Evolutionary conservation across 2,888 invertebrate species (phyloP), one percentile per base, ranked within the genome.

Genomic region (Prenolepis imparis): DNA sequence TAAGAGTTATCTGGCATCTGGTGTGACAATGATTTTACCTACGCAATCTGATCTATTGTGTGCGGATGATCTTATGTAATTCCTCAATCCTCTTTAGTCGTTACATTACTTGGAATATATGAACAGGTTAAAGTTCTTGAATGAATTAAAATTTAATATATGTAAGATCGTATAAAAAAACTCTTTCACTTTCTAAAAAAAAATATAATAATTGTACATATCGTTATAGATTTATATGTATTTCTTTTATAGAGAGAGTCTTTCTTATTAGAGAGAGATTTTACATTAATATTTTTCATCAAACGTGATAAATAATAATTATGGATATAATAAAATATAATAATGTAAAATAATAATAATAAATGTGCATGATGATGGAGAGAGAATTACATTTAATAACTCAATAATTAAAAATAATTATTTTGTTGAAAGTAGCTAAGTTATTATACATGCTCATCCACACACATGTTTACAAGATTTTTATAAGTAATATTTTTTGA

Each of bases 31-130:
- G 63, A 82, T 86, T 86, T 86, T 75, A 70, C 48, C 82, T 78
- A 59, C 82, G 84, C 84, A 82, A 86, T 63, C 72, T 73, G 55
- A 28, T 52, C 74, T 63, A 86, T 86, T 86, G 86, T 86, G 78
- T 32, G 61, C 52, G 70, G n/a, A 39, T 78, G 70, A 70, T 59
- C 78, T 84, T 82, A 84, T 77, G 82, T 86, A 86, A 86, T 84
- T 82, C 59, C 70, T 74, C 28, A 81, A 44, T 70, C 55, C 63
- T 55, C n/a, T 67, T 70, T 4, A 12, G 11, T 24, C 44, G 21
- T 39, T 63, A 61, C 39, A 21, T 18, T 18, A 52, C 44, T 72
- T 12, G 48, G 15, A 74, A 82, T 82, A 12, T n/a, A 52, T 52
- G 32, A 68, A 28, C 84, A 81, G 73, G 67, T 84, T 74, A 73